phyloP scores from a whole-genome alignment of 2,113 vertebrate genomes.

The Acanthisitta chloris region DNA sequence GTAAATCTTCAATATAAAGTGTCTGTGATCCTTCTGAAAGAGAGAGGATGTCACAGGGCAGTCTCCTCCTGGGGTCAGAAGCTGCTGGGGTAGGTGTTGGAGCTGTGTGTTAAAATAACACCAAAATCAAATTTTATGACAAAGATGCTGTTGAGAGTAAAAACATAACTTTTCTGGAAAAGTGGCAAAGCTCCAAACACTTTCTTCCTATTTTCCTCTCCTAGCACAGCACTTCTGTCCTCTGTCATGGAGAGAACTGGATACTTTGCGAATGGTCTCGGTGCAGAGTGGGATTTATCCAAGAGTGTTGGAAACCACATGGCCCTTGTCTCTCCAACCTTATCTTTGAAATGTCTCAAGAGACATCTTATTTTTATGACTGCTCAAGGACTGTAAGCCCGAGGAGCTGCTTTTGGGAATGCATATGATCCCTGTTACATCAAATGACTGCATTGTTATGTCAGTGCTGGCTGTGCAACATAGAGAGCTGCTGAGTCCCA shows the following conservation, averaged over 20 bases:
- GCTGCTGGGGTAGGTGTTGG: not conserved
- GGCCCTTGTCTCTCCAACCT: slow-evolving; percentile 14
- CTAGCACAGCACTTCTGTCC: not conserved
- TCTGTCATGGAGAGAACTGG: not conserved
- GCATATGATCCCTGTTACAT: slow-evolving; percentile 43
- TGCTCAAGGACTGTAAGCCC: slow-evolving; percentile 18
- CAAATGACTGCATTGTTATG: not conserved
- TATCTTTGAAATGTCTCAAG: slow-evolving; percentile 45
- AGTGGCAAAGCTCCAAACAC: not conserved
- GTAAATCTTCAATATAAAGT: slow-evolving; percentile 1
- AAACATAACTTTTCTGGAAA: not conserved
- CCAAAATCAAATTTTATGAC: not conserved
- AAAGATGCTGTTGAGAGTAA: not conserved
- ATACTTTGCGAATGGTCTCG: not conserved
- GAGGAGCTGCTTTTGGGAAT: slow-evolving; percentile 34
- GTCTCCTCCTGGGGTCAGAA: not conserved
- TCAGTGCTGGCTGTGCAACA: not conserved
- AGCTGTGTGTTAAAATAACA: not conserved
- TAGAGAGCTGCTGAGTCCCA: not conserved
- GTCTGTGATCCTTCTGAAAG: not conserved
- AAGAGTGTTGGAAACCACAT: slow-evolving; percentile 37
- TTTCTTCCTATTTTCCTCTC: not conserved
- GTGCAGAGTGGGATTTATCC: not conserved
- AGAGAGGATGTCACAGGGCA: not conserved
- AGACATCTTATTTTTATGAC: slow-evolving; percentile 44